Conservation (phyloP, 2,888 invertebrate species). For the Gastrophysa polygoni region DNA sequence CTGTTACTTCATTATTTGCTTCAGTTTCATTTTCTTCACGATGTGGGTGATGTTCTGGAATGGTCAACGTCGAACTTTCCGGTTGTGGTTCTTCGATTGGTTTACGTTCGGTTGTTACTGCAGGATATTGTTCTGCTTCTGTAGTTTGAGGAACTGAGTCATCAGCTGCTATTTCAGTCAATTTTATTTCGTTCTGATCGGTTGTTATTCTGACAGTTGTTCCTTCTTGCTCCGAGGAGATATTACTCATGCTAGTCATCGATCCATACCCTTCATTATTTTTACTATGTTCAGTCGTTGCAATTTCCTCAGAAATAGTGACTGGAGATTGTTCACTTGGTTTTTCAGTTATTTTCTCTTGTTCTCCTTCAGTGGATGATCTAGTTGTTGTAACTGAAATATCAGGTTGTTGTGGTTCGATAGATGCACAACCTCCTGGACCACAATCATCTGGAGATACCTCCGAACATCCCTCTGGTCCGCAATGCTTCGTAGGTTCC, state of each 20-base stretch:
- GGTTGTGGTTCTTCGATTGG: slow-evolving; percentile 3
- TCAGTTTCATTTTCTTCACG: slow-evolving; percentile 17
- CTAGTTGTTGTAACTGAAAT: not conserved
- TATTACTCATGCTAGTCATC: not conserved
- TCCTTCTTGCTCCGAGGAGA: not conserved
- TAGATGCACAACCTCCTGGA: slow-evolving; percentile 3
- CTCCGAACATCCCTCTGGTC: slow-evolving; percentile 12
- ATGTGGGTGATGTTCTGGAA: not conserved
- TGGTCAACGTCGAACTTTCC: not conserved
- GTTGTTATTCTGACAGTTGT: not conserved
- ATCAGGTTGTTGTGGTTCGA: not conserved
- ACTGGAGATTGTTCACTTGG: not conserved
- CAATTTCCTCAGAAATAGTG: not conserved
- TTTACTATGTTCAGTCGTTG: not conserved
- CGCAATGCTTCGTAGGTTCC: not conserved
- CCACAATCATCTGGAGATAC: slow-evolving; percentile 2
- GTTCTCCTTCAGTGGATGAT: slow-evolving; percentile 8
- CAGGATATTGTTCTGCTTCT: slow-evolving; percentile 7
- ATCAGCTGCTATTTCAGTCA: not conserved
- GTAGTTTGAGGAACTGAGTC: slow-evolving; percentile 1
- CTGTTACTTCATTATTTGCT: not conserved
- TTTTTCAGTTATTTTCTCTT: not conserved
- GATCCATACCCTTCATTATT: not conserved
- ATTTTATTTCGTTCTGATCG: slow-evolving; percentile 10
- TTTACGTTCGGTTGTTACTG: not conserved